phyloP scores from a whole-genome alignment of 92 coral and sea anemone genomes.

The Zoanthus sansibaricus region DNA sequence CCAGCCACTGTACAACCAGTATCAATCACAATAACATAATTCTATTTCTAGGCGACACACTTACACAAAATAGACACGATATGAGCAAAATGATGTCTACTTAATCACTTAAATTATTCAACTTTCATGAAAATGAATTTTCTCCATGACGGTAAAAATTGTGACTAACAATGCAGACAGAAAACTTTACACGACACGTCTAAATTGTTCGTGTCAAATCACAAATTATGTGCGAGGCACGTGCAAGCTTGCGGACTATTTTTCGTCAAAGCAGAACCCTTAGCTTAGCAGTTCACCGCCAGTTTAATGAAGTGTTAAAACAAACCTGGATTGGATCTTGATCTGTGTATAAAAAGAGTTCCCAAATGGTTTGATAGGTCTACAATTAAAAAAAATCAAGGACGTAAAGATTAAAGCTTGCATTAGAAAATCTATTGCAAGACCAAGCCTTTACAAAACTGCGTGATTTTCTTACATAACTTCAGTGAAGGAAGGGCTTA shows the following conservation, averaged over 20 bases:
- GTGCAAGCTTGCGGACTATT: background rate
- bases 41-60: too few species aligned
- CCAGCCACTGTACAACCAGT: too few species aligned
- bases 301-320: constrained; percentile 1
- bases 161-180: too few species aligned
- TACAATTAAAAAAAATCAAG: constrained; percentile 41
- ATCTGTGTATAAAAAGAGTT: constrained; percentile 88
- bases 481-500: constrained; percentile 28
- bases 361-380: constrained; percentile 98
- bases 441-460: background rate
- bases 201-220: too few species aligned
- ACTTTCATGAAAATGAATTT: too few species aligned
- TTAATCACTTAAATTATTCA: too few species aligned
- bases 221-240: constrained; percentile 10
- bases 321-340: constrained; percentile 66
- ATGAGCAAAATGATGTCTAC: too few species aligned
- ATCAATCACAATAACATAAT: too few species aligned
- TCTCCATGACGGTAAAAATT: too few species aligned
- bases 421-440: too few species aligned
- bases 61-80: too few species aligned
- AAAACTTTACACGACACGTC: too few species aligned
- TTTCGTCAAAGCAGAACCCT: background rate
- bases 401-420: background rate
- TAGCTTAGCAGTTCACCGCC: background rate
- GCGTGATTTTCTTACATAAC: background rate